These are phyloP conservation scores for Capitella teleta DNA, from an alignment of 1,140 invertebrate species.

Conservation along the genomic window DNA sequence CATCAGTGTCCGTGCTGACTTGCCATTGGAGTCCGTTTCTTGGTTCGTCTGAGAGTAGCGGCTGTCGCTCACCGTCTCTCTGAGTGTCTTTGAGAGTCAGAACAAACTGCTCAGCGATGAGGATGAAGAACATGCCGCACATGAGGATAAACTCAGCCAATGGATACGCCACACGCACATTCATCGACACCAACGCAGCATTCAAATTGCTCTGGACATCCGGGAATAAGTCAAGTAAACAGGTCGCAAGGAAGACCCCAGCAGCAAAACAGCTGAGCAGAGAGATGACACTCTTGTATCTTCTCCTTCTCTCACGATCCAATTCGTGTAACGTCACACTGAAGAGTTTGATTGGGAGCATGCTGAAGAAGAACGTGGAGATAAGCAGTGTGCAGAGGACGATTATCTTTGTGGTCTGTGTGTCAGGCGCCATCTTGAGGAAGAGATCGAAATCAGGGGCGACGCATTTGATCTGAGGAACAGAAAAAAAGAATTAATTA, in stretches of 20 bases:
- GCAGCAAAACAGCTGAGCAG: constrained; percentile 34
- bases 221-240: constrained; percentile 37
- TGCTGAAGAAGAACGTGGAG: neutral
- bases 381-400: neutral
- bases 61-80: constrained; percentile 1
- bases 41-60: neutral
- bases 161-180: constrained; percentile 30
- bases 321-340: neutral
- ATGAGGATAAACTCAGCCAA: constrained; percentile 43
- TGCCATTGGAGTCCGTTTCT: neutral
- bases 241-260: constrained; percentile 41
- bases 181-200: neutral
- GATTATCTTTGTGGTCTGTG: neutral
- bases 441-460: constrained; percentile 2
- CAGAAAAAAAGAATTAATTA: too few species aligned
- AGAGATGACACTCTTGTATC: neutral
- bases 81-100: constrained; percentile 25
- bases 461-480: too few species aligned
- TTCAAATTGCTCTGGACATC: constrained; percentile 25
- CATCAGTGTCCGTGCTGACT: neutral
- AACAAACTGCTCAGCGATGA: constrained; percentile 46
- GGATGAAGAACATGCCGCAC: constrained; percentile 46
- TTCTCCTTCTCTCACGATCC: neutral
- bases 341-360: constrained; percentile 2
- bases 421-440: too few species aligned